Evolutionary conservation across 2,888 invertebrate species (phyloP), one percentile per base, ranked within the genome.

Genomic region (Sycophila texana): DNA sequence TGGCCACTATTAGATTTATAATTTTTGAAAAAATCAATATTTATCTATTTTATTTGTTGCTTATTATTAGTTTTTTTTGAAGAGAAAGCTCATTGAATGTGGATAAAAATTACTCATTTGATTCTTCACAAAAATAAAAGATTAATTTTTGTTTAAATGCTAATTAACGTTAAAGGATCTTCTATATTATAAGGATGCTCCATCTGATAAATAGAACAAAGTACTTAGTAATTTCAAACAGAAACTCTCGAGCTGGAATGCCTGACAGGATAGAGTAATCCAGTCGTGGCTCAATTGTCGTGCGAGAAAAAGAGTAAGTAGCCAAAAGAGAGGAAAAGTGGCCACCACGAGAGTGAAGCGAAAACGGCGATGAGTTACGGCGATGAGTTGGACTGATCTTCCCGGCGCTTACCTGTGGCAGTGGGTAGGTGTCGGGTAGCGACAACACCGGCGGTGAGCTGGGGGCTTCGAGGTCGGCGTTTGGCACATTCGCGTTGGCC

Each of bases 391-490:
- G 16, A 14, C 49, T 66, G 4, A 22, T 18, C n/a, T 49, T 39
- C 55, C 20, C 70, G 18, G 39, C 71, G 20, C 67, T 82, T 86
- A 90, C 90, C 89, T 90, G 89, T 84, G 90, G 90, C 87, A 90
- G 86, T 85, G 90, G 89, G 81, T 90, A 90, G 57, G 89, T 89
- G 77, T 90, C 90, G 55, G 90, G 90, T 82, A 90, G 84, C 74
- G 90, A 90, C 47, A 90, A 79, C 70, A 90, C 90, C 18, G 90
- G 90, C 4, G 90, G 90, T 18, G 90, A 90, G 18, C 87, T 88
- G 14, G 94, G 92, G 14, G 94, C 93, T 81, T 94, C 93, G 80
- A 94, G 93, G 79, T 93, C 92, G 26, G 92, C 88, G 86, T 93
- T 93, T 91, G 92, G 91, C 83, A 91, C 84, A 89, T 92, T 87